Evolutionary conservation across 2,113 vertebrate genomes (phyloP).

Genomic region (Cynoglossus semilaevis): DNA sequence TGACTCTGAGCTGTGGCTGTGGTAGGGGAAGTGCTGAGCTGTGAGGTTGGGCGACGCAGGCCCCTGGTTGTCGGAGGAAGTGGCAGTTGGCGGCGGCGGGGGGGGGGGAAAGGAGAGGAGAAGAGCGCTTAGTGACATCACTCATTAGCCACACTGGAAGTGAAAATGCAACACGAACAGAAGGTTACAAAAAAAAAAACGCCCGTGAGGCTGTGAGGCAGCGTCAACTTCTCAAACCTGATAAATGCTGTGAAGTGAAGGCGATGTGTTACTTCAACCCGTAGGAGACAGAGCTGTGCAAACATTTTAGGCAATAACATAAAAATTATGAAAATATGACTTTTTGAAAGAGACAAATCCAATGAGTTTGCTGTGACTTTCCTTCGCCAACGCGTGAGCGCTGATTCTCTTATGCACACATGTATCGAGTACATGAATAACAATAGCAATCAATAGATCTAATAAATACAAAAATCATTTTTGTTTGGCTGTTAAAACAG

Average conservation of each 20-base stretch:
- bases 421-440: too few relatives aligned
- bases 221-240: conserved; percentile 33
- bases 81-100: conserved; percentile 43
- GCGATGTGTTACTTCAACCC: conserved; percentile 58
- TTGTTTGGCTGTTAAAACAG: too few relatives aligned
- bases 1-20: conserved; percentile 73
- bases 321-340: too few relatives aligned
- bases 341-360: too few relatives aligned
- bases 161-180: conserved; percentile 33
- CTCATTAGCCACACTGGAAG: conserved; percentile 49
- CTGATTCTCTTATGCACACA: too few relatives aligned
- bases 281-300: too few relatives aligned
- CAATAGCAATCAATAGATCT: too few relatives aligned
- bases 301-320: too few relatives aligned
- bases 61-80: conserved; percentile 53
- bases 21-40: conserved; percentile 61
- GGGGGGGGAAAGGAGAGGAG: conserved; percentile 58
- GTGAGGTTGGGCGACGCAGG: conserved; percentile 52
- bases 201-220: conserved; percentile 24
- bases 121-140: conserved; percentile 59
- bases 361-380: too few relatives aligned
- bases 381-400: too few relatives aligned
- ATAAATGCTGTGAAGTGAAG: conserved; percentile 60
- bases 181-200: too few relatives aligned
- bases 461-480: too few relatives aligned